Percentiles rank a stretch among this genome's conserved stretches.
phyloP scores from a whole-genome alignment of 2,888 invertebrate genomes.

The Drosophila peninsularis region DNA sequence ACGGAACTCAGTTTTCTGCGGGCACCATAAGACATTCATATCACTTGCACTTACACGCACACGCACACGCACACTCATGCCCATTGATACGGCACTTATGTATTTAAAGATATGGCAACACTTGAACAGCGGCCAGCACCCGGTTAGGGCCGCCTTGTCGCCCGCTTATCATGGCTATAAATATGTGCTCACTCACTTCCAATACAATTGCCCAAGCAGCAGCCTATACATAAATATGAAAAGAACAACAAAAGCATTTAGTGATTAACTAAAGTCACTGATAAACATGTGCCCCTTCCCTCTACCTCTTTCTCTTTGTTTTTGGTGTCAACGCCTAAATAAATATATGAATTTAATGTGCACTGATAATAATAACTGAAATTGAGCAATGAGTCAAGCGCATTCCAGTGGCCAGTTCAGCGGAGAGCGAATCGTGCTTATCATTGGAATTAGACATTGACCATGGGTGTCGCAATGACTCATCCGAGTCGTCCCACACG shows the following conservation, averaged over 20 bases:
- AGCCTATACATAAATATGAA: conserved; percentile 29
- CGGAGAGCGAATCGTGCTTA: conserved; percentile 50
- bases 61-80: neutral
- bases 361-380: conserved; percentile 30
- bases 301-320: neutral
- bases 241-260: neutral
- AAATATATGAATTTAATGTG: conserved; percentile 29
- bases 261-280: conserved; percentile 41
- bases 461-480: conserved; percentile 44
- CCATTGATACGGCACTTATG: conserved; percentile 5
- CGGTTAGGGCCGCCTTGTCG: conserved; percentile 18
- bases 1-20: conserved; percentile 30
- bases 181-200: conserved; percentile 45
- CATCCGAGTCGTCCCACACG: conserved; percentile 49
- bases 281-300: conserved; percentile 19
- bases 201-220: conserved; percentile 42
- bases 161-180: conserved; percentile 65
- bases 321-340: conserved; percentile 29
- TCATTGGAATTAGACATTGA: conserved; percentile 60
- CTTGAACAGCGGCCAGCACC: conserved; percentile 12
- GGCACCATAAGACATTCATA: neutral
- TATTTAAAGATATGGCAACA: conserved; percentile 30
- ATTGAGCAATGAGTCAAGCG: conserved; percentile 31
- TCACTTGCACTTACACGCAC: neutral
- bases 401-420: conserved; percentile 2